These are phyloP conservation scores for Ametastegia equiseti DNA, from an alignment of 2,888 invertebrate genomes.

Conservation along the genomic window DNA sequence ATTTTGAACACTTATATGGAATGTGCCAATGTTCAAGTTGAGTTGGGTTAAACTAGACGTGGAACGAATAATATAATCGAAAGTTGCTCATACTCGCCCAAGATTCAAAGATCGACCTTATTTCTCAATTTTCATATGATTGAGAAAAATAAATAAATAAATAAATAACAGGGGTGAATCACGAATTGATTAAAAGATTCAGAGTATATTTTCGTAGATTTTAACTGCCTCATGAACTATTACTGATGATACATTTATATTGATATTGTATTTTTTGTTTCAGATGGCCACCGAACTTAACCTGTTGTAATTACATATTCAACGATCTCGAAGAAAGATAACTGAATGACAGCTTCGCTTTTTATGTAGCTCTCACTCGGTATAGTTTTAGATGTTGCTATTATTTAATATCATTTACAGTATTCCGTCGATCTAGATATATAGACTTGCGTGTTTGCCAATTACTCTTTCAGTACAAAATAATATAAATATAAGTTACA, in stretches of 20 bases:
- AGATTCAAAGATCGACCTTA: no score
- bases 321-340: constrained; percentile 48
- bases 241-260: background rate
- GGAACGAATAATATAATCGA: no score
- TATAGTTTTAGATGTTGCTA: constrained; percentile 45
- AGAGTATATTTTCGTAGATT: no score
- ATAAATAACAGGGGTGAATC: no score
- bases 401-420: constrained; percentile 35
- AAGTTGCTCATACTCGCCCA: no score
- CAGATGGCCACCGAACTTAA: constrained; percentile 61
- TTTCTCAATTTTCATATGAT: no score
- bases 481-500: constrained; percentile 39
- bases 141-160: no score
- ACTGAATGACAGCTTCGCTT: constrained; percentile 45
- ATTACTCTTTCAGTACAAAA: constrained; percentile 45
- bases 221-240: no score
- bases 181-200: no score
- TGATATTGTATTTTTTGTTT: constrained; percentile 50
- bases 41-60: no score
- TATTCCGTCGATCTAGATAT: constrained; percentile 23
- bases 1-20: no score
- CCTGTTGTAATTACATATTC: constrained; percentile 59
- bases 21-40: no score
- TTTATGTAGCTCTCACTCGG: constrained; percentile 45
- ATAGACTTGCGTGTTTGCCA: constrained; percentile 43